A percentile compares a stretch with the other conserved stretches of the same genome.
phyloP scores from a whole-genome alignment of 2,797 vertebrate genomes.

The Choloepus didactylus region DNA sequence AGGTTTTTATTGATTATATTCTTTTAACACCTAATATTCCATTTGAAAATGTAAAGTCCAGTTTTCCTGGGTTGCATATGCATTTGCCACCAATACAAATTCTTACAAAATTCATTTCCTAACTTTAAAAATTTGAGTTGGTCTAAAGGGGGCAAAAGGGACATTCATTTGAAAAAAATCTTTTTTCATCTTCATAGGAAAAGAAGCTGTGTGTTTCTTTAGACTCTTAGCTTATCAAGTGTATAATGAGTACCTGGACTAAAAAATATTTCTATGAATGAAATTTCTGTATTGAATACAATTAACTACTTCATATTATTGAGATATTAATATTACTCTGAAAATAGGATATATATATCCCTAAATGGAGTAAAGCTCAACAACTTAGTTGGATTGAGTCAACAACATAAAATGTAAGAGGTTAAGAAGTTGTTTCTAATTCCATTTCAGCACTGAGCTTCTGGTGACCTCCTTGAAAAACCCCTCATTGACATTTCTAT shows the following conservation, averaged over 20 bases:
- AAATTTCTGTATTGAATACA: background rate
- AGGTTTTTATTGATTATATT: background rate
- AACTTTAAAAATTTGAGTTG: slow-evolving; percentile 52
- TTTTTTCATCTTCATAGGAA: background rate
- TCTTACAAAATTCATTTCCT: slow-evolving; percentile 57
- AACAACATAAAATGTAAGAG: background rate
- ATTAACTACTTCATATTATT: background rate
- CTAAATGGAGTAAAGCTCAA: background rate
- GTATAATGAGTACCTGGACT: background rate
- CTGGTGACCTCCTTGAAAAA: background rate
- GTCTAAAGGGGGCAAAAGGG: background rate
- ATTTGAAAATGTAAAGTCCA: background rate
- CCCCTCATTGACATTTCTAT: background rate
- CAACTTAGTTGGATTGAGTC: background rate
- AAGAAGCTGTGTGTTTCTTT: slow-evolving; percentile 16
- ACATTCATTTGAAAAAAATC: background rate
- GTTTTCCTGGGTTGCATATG: background rate
- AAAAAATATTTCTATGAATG: background rate
- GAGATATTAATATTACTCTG: background rate
- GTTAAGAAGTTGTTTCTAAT: background rate
- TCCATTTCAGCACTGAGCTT: background rate
- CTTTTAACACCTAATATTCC: background rate
- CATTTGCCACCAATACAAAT: slow-evolving; percentile 18
- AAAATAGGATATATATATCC: background rate
- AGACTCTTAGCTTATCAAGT: background rate